Evolutionary conservation across 2,888 invertebrate genomes (phyloP).

Genomic region (Synergus umbraculus): DNA sequence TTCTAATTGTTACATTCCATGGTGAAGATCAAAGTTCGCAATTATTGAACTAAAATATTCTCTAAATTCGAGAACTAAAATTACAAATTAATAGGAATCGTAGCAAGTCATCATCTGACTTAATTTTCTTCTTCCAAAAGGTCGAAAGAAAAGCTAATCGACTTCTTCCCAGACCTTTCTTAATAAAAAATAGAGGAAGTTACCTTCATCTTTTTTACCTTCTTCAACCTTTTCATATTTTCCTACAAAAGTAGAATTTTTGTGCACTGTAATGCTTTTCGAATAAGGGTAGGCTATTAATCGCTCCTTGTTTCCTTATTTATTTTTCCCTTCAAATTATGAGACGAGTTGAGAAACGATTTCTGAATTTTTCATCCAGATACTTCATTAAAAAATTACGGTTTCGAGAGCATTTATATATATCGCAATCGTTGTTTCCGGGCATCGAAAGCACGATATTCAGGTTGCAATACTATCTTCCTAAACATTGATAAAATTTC

Average conservation of each 20-base stretch:
- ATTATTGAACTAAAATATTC: too few relatives aligned
- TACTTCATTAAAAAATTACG: background rate
- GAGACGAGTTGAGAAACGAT: background rate
- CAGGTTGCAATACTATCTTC: background rate
- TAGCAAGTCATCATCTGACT: too few relatives aligned
- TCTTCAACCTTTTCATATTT: background rate
- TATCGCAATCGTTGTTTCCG: background rate
- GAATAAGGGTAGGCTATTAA: background rate
- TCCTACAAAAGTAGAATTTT: background rate
- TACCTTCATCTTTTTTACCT: background rate
- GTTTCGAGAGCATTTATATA: background rate
- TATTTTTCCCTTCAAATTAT: background rate
- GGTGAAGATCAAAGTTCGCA: background rate
- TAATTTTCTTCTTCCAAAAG: background rate
- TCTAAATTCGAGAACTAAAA: background rate
- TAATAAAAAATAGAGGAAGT: background rate
- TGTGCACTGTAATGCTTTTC: background rate
- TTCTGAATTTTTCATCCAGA: slow-evolving; percentile 5
- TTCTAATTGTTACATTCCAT: background rate
- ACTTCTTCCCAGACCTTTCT: background rate
- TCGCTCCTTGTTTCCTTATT: background rate
- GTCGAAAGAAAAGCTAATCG: too few relatives aligned
- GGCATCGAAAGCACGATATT: background rate
- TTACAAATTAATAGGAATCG: background rate
- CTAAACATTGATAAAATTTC: background rate